Base-by-base conservation (phyloP, 2,797 vertebrate species). In the Tragelaphus eurycerus region DNA sequence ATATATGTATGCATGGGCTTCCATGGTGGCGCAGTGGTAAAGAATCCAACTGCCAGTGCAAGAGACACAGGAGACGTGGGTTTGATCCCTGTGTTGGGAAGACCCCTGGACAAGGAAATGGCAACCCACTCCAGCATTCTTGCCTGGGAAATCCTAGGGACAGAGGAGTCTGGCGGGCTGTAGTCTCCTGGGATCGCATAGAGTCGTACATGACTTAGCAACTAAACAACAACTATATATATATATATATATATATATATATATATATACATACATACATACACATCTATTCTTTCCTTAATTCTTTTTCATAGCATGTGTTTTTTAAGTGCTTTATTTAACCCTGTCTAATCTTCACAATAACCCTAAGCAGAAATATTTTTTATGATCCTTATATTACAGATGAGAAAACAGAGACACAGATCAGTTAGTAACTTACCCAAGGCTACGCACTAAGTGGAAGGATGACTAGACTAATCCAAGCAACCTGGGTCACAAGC, bases 341-440 rank as follows among this genome's bases (percentile, higher is more conserved):
- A 74, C 79, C 46, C 64, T 89, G 9, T 27, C 31, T 83, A 74
- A 83, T 82, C 23, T 1, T 97, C 57, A 50, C 31, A 55, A 46
- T 52, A 90, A 62, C 86, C 76, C 55, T 64, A 64, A 93, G 55
- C 17, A 29, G 31, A 87, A 93, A 54, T 43, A 67, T n/a, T 62
- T 34, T 13, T 88, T 52, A 62, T 78, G 25, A 83, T 8, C 62
- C 48, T 90, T 43, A 67, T 52, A 79, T 92, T 48, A 38, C 14
- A 93, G n/a, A 34, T 59, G 60, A 87, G 64, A 90, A 93, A 92
- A 86, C 50, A 90, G 88, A 97, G 46, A 27, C 59, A 48, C 54
- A 34, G 34, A 34, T 21, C 34, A 48, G 31, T 67, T 23, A 78
- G 46, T 50, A 54, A 57, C 46, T 57, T 27, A 7, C 10, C 87